Percentiles rank a stretch among this genome's conserved stretches.
Evolutionary conservation across 2,113 vertebrate species (phyloP).

Genomic region (Chaetops frenatus): DNA sequence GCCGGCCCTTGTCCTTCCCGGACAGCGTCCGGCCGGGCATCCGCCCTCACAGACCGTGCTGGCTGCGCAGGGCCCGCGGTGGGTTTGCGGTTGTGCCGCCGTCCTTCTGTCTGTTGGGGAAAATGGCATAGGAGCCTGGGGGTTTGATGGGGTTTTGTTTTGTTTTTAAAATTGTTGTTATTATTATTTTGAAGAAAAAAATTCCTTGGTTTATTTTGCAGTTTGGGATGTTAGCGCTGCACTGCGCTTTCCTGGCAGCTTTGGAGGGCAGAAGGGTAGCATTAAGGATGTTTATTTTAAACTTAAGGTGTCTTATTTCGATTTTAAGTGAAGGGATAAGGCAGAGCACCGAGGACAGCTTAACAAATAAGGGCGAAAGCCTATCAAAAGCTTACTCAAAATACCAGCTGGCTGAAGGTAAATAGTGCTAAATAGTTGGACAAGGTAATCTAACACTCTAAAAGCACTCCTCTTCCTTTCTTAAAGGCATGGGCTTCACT

Average conservation of each 20-base stretch:
- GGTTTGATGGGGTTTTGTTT: not conserved
- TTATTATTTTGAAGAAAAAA: not conserved
- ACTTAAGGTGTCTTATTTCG: not conserved
- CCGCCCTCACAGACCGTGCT: fast-evolving
- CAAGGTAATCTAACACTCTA: not conserved
- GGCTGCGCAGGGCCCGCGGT: not conserved
- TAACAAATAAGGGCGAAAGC: not conserved
- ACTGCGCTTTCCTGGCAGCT: not conserved
- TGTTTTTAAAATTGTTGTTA: not conserved
- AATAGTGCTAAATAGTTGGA: not conserved
- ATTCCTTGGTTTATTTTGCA: fast-evolving
- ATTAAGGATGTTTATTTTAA: not conserved
- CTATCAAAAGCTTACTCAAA: not conserved
- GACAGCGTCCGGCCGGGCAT: fast-evolving
- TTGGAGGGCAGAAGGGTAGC: not conserved
- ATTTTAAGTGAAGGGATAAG: not conserved
- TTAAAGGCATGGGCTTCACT: not conserved
- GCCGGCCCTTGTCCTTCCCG: not conserved
- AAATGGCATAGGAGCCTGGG: too few species aligned
- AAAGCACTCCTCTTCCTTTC: not conserved
- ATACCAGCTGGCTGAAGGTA: not conserved
- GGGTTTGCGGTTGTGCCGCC: not conserved
- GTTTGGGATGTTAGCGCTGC: not conserved
- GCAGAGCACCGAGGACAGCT: not conserved
- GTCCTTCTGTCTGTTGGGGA: too few species aligned